These are phyloP conservation scores for Ctenodactylus gundi DNA, from an alignment of 2,113 vertebrate species.

Conservation along the genomic window DNA sequence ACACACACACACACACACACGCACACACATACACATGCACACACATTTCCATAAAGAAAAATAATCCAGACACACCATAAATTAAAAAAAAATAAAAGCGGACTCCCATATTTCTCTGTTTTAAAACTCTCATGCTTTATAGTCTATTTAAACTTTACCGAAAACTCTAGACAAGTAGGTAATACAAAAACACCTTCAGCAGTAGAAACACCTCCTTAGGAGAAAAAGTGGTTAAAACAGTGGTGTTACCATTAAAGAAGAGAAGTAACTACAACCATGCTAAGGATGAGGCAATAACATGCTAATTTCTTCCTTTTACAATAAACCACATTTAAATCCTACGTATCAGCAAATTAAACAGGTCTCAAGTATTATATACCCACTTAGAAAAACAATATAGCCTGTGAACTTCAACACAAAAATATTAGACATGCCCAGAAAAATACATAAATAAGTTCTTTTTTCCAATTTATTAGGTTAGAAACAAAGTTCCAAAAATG, in stretches of 20 bases:
- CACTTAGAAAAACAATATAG: constrained; percentile 43
- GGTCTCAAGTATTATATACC: constrained; percentile 41
- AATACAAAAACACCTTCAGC: constrained; percentile 18
- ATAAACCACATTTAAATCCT: constrained; percentile 42
- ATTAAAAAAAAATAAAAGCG: not conserved
- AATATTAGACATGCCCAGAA: not conserved
- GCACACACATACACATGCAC: not conserved
- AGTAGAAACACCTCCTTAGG: not conserved
- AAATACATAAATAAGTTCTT: constrained; percentile 51
- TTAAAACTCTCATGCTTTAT: constrained; percentile 1
- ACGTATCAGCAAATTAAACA: constrained; percentile 42
- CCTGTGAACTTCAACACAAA: constrained; percentile 39
- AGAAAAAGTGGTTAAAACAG: constrained; percentile 36
- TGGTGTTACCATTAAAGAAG: not conserved
- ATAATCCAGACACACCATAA: not conserved
- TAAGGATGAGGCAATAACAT: not conserved
- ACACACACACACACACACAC: no score
- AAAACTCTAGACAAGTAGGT: not conserved
- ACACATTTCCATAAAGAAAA: not conserved
- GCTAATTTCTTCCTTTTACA: constrained; percentile 46
- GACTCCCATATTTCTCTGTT: not conserved
- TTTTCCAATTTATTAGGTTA: constrained; percentile 46
- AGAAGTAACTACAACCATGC: not conserved
- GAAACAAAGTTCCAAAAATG: constrained; percentile 4
- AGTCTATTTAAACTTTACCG: not conserved